phyloP scores from a whole-genome alignment of 2,888 invertebrate genomes.

The Agrochola circellaris region DNA sequence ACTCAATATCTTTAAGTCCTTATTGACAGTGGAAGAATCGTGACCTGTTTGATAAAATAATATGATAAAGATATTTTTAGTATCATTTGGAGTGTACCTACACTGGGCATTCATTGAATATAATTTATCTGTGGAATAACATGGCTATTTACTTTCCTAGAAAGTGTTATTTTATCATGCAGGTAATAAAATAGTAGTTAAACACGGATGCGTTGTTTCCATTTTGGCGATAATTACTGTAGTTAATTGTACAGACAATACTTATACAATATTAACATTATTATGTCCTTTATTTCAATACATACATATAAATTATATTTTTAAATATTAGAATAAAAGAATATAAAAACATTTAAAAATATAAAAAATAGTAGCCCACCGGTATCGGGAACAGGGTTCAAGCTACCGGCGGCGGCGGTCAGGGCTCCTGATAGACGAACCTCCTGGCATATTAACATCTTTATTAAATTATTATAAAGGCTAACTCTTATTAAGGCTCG shows the following conservation, averaged over 20 bases:
- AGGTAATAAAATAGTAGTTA: not conserved
- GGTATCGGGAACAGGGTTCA: too few relatives aligned
- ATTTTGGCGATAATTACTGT: not conserved
- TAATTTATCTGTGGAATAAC: not conserved
- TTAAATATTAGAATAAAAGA: too few relatives aligned
- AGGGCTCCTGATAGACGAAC: too few relatives aligned
- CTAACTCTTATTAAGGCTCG: not conserved
- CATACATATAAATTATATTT: too few relatives aligned
- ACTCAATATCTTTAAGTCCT: constrained; percentile 46
- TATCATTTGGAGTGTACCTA: constrained; percentile 2
- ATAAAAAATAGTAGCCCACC: too few relatives aligned
- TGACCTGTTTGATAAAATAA: constrained; percentile 63
- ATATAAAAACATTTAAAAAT: too few relatives aligned
- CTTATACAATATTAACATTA: not conserved
- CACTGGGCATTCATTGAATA: constrained; percentile 15
- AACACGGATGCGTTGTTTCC: not conserved
- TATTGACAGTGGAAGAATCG: constrained; percentile 53
- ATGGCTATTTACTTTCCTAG: not conserved
- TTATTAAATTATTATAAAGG: constrained; percentile 8
- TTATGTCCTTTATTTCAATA: too few relatives aligned
- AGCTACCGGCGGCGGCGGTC: too few relatives aligned
- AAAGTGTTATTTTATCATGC: not conserved
- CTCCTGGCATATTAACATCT: not conserved
- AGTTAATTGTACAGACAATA: constrained; percentile 16
- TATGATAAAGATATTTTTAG: constrained; percentile 60